A percentile compares a stretch with the other conserved stretches of the same genome.
These are phyloP conservation scores for Callocephalon fimbriatum DNA, from an alignment of 2,113 vertebrate species.

Conservation along the genomic window DNA sequence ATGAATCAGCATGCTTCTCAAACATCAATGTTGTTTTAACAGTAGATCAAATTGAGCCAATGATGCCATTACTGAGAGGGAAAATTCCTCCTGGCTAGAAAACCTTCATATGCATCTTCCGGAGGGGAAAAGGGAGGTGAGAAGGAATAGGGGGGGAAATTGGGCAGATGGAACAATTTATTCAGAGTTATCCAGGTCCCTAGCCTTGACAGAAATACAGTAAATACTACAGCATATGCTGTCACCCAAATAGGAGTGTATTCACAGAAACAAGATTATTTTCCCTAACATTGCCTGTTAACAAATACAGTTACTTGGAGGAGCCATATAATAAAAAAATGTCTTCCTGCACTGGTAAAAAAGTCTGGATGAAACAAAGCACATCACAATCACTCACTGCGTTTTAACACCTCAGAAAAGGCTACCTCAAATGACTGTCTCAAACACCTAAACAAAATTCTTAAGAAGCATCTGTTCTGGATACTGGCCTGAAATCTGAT, in stretches of 20 bases:
- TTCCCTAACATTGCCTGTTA: neutral
- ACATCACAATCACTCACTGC: neutral
- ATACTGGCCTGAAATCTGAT: neutral
- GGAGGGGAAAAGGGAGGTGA: neutral
- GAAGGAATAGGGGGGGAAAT: neutral
- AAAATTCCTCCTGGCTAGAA: slow-evolving; percentile 2
- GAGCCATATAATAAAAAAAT: neutral
- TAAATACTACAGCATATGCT: neutral
- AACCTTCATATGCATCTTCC: accelerated
- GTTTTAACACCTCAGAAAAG: neutral
- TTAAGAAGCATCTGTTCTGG: neutral
- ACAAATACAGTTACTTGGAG: neutral
- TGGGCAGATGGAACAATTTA: neutral
- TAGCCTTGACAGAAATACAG: neutral
- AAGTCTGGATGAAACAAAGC: neutral
- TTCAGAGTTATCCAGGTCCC: neutral
- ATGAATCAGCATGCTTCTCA: neutral
- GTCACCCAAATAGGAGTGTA: neutral
- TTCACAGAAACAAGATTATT: neutral
- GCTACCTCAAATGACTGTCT: neutral
- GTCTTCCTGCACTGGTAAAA: neutral
- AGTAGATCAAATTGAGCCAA: neutral
- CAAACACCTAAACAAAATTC: neutral
- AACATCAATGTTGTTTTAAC: neutral
- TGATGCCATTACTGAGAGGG: neutral